These are phyloP conservation scores for Parauchenoglanis punctatus DNA, from an alignment of 2,797 vertebrate genomes.

Conservation along the genomic window DNA sequence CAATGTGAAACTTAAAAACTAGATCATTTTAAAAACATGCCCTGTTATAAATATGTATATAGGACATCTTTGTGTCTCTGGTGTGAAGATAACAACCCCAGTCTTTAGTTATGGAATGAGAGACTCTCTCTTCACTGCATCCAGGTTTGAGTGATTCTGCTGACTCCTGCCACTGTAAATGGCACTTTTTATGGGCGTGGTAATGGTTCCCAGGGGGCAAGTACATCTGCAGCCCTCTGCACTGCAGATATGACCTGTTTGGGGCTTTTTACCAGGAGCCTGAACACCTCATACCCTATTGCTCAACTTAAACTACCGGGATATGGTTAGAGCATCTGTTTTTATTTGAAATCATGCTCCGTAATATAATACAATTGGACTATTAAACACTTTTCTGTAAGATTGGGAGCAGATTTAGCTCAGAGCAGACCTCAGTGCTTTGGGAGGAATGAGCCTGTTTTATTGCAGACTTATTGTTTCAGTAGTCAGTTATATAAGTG, in stretches of 20 bases:
- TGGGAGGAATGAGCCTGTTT: background rate
- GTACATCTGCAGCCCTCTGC: conserved; percentile 73
- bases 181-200: conserved; percentile 76
- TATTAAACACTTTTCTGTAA: conserved; percentile 19
- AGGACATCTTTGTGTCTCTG: background rate
- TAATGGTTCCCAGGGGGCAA: conserved; percentile 75
- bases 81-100: background rate
- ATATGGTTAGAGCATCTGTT: conserved; percentile 33
- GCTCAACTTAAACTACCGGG: background rate
- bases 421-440: background rate
- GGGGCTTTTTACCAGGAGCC: conserved; percentile 59
- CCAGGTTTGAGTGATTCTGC: conserved; percentile 61
- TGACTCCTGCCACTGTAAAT: conserved; percentile 75
- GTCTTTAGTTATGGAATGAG: conserved; percentile 54
- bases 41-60: background rate
- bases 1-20: background rate
- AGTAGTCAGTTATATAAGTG: background rate
- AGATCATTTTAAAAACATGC: background rate
- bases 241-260: conserved; percentile 77
- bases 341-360: conserved; percentile 26
- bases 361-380: conserved; percentile 22
- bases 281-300: background rate
- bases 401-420: background rate
- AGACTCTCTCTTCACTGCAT: conserved; percentile 56
- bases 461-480: background rate